Evolutionary conservation across 2,888 invertebrate species (phyloP), one percentile per base, ranked within the genome.

Genomic region (Drosophila glabriapex): DNA sequence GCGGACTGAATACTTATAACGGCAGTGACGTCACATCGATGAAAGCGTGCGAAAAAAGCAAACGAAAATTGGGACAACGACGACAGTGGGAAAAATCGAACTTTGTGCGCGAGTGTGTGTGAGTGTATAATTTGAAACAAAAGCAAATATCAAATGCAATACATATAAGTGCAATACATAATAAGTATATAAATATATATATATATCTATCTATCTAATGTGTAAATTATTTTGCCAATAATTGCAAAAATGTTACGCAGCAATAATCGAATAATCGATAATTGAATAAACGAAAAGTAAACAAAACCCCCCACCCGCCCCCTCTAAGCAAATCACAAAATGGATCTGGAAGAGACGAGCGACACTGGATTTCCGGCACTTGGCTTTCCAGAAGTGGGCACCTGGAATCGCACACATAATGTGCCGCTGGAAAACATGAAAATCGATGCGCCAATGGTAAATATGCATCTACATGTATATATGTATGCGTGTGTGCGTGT

Each of bases 371-470:
- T 92, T 55, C 72, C 82, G 2, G 46, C 46, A 16, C 63, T 85
- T 55, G 92, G 92, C 2, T 93, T 93, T 62, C 91, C 92, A 22
- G 91, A 92, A 77, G 90, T 93, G 58, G 94, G 94, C 61, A 94
- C 93, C 93, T 95, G 95, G 95, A 96, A 96, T 92, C 94, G 93
- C 75, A 94, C 95, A 39, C 94, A 95, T 68, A 94, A 94, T 92
- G 95, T 95, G 83, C 94, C 95, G 76, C 93, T 95, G 81, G 95
- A 96, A 82, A 95, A 97, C 90, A 94, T 97, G 82, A 95, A 95
- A 93, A 95, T 96, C 95, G 97, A 97, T 94, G 96, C 96, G 86
- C 97, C 96, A 92, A 95, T 96, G 93, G 95, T 95, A 86, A 84
- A 82, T 76, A 52, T 12, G 56, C 56, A 56, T 22, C 10, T 9